Evolutionary conservation across 2,113 vertebrate species (phyloP).

Genomic region (Microcebus jonahi): DNA sequence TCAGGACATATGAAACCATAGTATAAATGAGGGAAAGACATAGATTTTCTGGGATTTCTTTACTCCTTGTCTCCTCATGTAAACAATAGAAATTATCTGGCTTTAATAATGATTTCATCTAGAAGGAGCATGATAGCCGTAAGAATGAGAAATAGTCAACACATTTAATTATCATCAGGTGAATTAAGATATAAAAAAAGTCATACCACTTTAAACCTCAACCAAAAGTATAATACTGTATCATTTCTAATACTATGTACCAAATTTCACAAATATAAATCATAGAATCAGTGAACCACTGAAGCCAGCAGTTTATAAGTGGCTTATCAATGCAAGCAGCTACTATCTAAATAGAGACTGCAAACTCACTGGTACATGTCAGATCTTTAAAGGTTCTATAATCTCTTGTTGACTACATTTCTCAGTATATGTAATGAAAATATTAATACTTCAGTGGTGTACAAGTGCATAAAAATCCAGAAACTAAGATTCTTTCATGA

Average conservation of each 20-base stretch:
- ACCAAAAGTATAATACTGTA: conserved; percentile 8
- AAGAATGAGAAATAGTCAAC: conserved; percentile 21
- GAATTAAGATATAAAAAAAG: conserved; percentile 25
- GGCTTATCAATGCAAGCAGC: conserved; percentile 57
- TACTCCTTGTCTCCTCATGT: background rate
- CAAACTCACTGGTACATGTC: conserved; percentile 18
- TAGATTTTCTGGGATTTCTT: background rate
- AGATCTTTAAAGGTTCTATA: background rate
- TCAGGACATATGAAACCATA: background rate
- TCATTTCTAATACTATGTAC: conserved; percentile 54
- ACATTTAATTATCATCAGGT: background rate
- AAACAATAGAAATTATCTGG: conserved; percentile 46
- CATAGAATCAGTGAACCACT: conserved; percentile 31
- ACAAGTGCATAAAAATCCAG: background rate
- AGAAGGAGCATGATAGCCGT: conserved; percentile 47
- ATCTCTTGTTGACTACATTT: conserved; percentile 14
- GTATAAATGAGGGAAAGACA: background rate
- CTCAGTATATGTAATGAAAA: background rate
- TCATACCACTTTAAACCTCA: background rate
- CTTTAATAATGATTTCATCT: conserved; percentile 52
- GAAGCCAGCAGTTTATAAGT: conserved; percentile 23
- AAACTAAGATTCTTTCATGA: background rate
- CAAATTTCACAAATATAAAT: conserved; percentile 67
- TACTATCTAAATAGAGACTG: conserved; percentile 50
- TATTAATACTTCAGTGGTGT: background rate